These are phyloP conservation scores for Furcula furcula DNA, from an alignment of 2,888 invertebrate species.

Conservation along the genomic window DNA sequence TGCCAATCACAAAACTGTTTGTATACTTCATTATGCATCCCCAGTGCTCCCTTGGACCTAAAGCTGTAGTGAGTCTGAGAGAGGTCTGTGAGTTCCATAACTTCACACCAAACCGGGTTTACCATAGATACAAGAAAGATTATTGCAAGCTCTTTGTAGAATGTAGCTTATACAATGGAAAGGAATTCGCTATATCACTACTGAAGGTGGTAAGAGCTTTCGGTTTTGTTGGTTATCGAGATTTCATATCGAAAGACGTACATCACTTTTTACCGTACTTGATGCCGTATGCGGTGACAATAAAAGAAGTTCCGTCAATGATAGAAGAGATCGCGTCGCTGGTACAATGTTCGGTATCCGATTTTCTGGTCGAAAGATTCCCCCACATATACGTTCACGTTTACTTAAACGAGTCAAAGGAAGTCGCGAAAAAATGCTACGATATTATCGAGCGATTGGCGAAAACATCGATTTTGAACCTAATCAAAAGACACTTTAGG, in stretches of 20 bases:
- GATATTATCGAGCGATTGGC: conserved; percentile 83
- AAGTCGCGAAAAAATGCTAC: conserved; percentile 83
- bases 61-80: conserved; percentile 80
- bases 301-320: conserved; percentile 80
- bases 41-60: conserved; percentile 78
- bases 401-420: conserved; percentile 83
- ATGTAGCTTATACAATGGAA: conserved; percentile 80
- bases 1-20: conserved; percentile 75
- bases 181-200: conserved; percentile 81
- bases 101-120: conserved; percentile 80
- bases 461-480: conserved; percentile 73
- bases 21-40: conserved; percentile 84
- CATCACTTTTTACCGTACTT: conserved; percentile 85
- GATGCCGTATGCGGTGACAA: conserved; percentile 80
- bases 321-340: conserved; percentile 84
- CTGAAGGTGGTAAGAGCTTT: conserved; percentile 85
- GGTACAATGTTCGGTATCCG: conserved; percentile 80
- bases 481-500: conserved; percentile 85
- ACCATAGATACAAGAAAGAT: conserved; percentile 83
- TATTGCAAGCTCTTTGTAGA: conserved; percentile 83
- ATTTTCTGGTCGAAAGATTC: conserved; percentile 84
- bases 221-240: conserved; percentile 85
- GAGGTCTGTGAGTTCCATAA: conserved; percentile 80
- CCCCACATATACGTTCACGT: conserved; percentile 87
- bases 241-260: conserved; percentile 86